These are phyloP conservation scores for Bradypus variegatus DNA, from an alignment of 2,797 vertebrate genomes.

Conservation along the genomic window DNA sequence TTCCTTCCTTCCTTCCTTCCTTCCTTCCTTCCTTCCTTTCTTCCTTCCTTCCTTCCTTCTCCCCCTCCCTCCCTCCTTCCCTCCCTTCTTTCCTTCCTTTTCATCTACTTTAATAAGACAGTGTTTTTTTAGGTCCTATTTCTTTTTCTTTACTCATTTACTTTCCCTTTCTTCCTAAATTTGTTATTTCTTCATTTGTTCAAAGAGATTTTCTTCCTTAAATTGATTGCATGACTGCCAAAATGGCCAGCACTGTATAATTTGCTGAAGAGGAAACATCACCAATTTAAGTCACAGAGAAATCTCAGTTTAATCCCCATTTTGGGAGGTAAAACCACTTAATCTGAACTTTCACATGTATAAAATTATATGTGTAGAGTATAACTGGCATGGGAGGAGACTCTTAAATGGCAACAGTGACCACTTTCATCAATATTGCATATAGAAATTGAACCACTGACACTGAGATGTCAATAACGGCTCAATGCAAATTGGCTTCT, in stretches of 20 bases:
- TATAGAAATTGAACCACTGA: conserved; percentile 44
- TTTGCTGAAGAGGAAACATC: neutral
- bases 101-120: conserved; percentile 42
- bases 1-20: conserved; percentile 40
- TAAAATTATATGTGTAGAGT: neutral
- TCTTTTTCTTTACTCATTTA: neutral
- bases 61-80: no score
- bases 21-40: neutral
- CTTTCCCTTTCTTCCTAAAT: neutral
- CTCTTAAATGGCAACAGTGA: conserved; percentile 22
- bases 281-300: neutral
- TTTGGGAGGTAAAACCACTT: neutral
- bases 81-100: conserved; percentile 29
- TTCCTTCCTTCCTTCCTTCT: neutral
- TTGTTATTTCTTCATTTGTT: conserved; percentile 52
- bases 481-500: conserved; percentile 58
- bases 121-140: neutral
- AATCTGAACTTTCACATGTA: neutral
- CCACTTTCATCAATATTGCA: conserved; percentile 47
- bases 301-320: neutral
- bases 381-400: conserved; percentile 23
- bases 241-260: neutral
- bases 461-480: conserved; percentile 59
- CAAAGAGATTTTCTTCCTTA: conserved; percentile 53
- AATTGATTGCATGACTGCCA: neutral